phyloP scores from a whole-genome alignment of 2,888 invertebrate genomes.

The Cerastoderma edule region DNA sequence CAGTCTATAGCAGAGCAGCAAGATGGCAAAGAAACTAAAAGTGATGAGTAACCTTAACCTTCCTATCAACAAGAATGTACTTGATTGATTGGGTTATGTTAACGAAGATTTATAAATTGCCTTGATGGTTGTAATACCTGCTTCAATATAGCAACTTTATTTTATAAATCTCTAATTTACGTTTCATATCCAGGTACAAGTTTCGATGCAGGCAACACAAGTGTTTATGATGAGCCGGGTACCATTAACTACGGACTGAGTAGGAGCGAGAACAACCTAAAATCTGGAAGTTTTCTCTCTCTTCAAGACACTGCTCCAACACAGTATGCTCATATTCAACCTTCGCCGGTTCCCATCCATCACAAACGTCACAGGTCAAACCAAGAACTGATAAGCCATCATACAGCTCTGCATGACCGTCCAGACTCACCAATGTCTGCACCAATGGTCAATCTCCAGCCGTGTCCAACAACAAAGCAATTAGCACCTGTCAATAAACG shows the following conservation, averaged over 20 bases:
- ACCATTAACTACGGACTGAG: constrained; percentile 3
- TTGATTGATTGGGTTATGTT: too few species aligned
- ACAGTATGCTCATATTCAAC: constrained; percentile 39
- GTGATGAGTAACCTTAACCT: too few species aligned
- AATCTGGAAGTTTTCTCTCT: constrained; percentile 29
- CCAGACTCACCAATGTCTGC: constrained; percentile 35
- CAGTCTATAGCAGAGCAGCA: too few species aligned
- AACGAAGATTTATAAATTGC: too few species aligned
- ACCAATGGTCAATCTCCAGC: neutral
- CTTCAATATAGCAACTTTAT: too few species aligned
- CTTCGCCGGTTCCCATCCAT: constrained; percentile 29
- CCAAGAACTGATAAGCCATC: constrained; percentile 34
- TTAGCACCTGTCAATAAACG: constrained; percentile 2
- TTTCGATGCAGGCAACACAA: constrained; percentile 3
- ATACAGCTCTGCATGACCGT: constrained; percentile 20
- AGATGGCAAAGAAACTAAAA: too few species aligned
- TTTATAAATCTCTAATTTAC: too few species aligned
- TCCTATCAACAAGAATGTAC: too few species aligned
- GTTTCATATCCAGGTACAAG: constrained; percentile 16
- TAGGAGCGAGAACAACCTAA: constrained; percentile 9
- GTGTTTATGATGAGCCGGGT: constrained; percentile 39
- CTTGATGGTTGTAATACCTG: too few species aligned
- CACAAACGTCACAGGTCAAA: constrained; percentile 42
- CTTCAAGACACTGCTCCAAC: constrained; percentile 20
- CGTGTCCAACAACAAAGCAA: constrained; percentile 12